phyloP scores from a whole-genome alignment of 2,888 invertebrate species.

The Labia minor region DNA sequence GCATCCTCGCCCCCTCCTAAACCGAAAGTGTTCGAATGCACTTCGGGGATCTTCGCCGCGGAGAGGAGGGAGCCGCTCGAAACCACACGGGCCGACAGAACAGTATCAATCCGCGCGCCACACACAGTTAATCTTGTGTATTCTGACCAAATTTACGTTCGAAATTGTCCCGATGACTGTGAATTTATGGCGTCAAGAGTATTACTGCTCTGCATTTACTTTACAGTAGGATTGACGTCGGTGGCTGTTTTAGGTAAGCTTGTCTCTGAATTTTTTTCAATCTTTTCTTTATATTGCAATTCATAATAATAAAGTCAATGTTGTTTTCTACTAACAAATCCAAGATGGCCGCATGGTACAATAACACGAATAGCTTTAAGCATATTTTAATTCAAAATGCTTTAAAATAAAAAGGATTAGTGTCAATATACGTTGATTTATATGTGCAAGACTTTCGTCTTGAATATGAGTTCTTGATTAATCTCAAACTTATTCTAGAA shows the following conservation, averaged over 20 bases:
- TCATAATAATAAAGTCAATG: not conserved
- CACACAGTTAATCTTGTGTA: slow-evolving; percentile 29
- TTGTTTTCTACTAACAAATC: slow-evolving; percentile 15
- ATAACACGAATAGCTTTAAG: not conserved
- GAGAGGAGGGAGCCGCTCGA: slow-evolving; percentile 40
- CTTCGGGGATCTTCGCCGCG: slow-evolving; percentile 30
- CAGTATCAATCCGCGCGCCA: slow-evolving; percentile 26
- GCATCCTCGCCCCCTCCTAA: not conserved
- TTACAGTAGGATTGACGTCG: slow-evolving; percentile 41
- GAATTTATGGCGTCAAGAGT: slow-evolving; percentile 70
- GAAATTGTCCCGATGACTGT: slow-evolving; percentile 52
- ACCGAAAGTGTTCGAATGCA: not conserved
- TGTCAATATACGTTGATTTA: not conserved
- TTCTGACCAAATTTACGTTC: slow-evolving; percentile 32
- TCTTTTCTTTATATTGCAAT: not conserved
- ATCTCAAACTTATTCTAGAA: not conserved
- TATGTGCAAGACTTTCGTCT: not conserved
- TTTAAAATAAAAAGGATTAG: not conserved
- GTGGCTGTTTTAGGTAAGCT: slow-evolving; percentile 15
- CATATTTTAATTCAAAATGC: not conserved
- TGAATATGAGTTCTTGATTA: not conserved
- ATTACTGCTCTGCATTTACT: slow-evolving; percentile 56
- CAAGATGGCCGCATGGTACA: slow-evolving; percentile 23
- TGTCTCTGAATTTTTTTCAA: not conserved
- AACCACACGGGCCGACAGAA: slow-evolving; percentile 34